phyloP scores from a whole-genome alignment of 1,140 invertebrate genomes.

The Drosophila kurseongensis region DNA sequence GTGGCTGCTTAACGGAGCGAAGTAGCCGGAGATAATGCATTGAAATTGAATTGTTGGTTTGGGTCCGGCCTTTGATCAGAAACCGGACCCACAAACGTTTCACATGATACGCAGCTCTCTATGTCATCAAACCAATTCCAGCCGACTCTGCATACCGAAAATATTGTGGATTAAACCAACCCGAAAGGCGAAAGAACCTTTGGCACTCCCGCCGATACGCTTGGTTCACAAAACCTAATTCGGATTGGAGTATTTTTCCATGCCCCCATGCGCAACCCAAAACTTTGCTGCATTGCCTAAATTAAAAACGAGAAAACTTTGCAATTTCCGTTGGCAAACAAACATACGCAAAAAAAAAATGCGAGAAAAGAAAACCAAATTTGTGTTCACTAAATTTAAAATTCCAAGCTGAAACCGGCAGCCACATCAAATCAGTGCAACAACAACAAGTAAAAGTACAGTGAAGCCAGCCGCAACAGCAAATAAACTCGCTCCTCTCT shows the following conservation, averaged over 20 bases:
- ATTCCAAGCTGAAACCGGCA: constrained; percentile 48
- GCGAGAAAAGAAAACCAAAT: constrained; percentile 23
- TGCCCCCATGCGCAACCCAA: constrained; percentile 13
- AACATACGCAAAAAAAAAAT: constrained; percentile 17
- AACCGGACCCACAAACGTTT: constrained; percentile 20
- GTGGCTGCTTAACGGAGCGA: constrained; percentile 59
- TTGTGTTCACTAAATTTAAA: constrained; percentile 68
- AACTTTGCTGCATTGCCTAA: constrained; percentile 49
- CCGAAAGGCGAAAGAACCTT: not conserved
- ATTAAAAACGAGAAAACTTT: constrained; percentile 68
- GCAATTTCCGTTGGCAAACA: constrained; percentile 64
- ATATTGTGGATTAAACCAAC: constrained; percentile 22
- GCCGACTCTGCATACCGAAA: constrained; percentile 7
- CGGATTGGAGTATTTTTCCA: constrained; percentile 16
- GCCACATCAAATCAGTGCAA: constrained; percentile 47
- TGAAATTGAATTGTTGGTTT: constrained; percentile 42
- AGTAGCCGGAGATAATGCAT: constrained; percentile 53
- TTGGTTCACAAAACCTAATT: constrained; percentile 14
- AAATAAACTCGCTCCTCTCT: constrained; percentile 31
- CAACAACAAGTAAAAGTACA: constrained; percentile 31
- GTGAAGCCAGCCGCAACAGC: constrained; percentile 34
- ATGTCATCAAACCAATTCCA: constrained; percentile 7
- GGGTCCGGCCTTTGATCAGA: constrained; percentile 30
- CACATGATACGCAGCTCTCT: constrained; percentile 25
- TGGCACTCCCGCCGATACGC: not conserved